phyloP scores from a whole-genome alignment of 2,797 vertebrate species.

The Hydrocynus forskahlii region DNA sequence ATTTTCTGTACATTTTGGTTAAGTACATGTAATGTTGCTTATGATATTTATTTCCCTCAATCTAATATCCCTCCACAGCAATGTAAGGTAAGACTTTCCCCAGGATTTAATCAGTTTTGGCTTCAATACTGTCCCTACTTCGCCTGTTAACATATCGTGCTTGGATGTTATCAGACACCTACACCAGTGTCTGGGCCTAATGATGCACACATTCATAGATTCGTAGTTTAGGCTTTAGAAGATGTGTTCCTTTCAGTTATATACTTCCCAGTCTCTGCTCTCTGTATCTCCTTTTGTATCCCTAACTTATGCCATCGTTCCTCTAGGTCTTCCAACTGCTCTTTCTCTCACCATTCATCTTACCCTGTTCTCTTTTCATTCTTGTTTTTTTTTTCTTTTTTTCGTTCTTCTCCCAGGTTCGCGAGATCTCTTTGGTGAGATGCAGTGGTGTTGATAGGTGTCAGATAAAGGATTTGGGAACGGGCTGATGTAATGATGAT shows the following conservation, averaged over 20 bases:
- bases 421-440: slow-evolving; percentile 67
- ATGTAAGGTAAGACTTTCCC: too few relatives aligned
- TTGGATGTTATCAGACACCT: too few relatives aligned
- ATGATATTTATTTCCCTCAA: too few relatives aligned
- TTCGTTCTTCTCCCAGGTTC: neutral
- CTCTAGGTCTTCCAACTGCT: neutral
- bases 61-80: too few relatives aligned
- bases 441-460: slow-evolving; percentile 83
- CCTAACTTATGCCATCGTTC: slow-evolving; percentile 27
- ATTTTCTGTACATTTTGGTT: too few relatives aligned
- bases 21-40: too few relatives aligned
- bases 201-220: neutral
- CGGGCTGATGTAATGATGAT: slow-evolving; percentile 94
- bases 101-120: too few relatives aligned
- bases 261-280: slow-evolving; percentile 70
- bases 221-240: neutral
- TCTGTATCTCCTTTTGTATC: slow-evolving; percentile 67
- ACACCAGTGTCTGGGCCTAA: neutral
- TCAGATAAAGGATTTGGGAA: slow-evolving; percentile 86
- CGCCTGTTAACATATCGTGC: too few relatives aligned
- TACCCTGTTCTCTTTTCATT: slow-evolving; percentile 9
- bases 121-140: too few relatives aligned
- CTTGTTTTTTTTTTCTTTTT: neutral
- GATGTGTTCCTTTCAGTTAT: slow-evolving; percentile 46
- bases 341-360: neutral